These are phyloP conservation scores for Nasonia vitripennis DNA, from an alignment of 1,140 invertebrate species.

Conservation along the genomic window DNA sequence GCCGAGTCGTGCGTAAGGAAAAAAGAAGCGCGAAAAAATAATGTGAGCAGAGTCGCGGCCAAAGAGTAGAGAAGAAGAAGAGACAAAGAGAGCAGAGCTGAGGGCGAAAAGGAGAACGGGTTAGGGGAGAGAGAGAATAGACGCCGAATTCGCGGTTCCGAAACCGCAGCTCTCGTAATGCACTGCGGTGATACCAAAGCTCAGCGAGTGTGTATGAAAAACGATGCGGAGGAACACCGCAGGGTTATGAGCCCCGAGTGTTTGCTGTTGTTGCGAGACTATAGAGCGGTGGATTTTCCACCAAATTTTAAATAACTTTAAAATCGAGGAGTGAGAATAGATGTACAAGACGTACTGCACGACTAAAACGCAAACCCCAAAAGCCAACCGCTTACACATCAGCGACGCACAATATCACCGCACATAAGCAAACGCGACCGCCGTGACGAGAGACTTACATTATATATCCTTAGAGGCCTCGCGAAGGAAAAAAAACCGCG, in stretches of 20 bases:
- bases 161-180: constrained; percentile 38
- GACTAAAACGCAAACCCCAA: too few species aligned
- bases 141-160: constrained; percentile 3
- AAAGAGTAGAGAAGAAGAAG: not conserved
- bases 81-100: constrained; percentile 27
- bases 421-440: constrained; percentile 17
- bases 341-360: not conserved
- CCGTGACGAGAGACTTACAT: constrained; percentile 8
- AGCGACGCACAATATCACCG: too few species aligned
- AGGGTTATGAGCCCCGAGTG: not conserved
- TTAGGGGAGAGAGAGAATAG: not conserved
- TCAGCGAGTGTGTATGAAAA: not conserved
- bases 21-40: constrained; percentile 61
- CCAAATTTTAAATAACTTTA: too few species aligned
- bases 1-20: constrained; percentile 30
- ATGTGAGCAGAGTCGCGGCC: constrained; percentile 6
- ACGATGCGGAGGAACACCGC: too few species aligned
- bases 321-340: too few species aligned
- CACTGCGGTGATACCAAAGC: not conserved
- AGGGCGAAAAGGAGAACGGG: constrained; percentile 11
- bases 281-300: too few species aligned
- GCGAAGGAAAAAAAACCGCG: constrained; percentile 4
- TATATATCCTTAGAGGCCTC: too few species aligned
- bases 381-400: too few species aligned
- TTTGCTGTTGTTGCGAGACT: not conserved